Base-by-base conservation (phyloP, 2,888 invertebrate genomes). In the Ctena decussata region DNA sequence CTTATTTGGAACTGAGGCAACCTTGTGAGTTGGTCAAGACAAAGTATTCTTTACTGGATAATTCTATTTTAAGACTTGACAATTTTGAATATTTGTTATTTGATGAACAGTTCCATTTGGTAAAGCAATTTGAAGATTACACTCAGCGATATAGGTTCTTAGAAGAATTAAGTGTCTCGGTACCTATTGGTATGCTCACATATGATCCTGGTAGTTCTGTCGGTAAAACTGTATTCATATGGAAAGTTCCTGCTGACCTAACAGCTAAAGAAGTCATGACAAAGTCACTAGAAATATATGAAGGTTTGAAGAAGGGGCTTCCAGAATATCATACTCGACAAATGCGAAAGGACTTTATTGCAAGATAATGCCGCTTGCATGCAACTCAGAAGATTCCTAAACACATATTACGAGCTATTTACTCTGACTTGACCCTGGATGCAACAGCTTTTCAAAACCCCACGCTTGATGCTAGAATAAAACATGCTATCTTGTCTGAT, bases 271-370 rank as follows among this genome's bases (percentile, higher is more conserved):
- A 83, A 65, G 49, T 83, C 37, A 77, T 80, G 27, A 77, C 39
- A 30, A 21, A 41, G n/a, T 44, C 71, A 65, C 21, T 53, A n/a
- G 32, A 24, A 32, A 71, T 81, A 8, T 32, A 80, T 74, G 65
- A 85, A 75, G 73, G 35, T 39, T 15, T 85, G 21, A 74, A 77
- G 65, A 35, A 39, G 15, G 30, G 60, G 3, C 70, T 85, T 18
- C 79, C 60, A 15, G 85, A 88, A 37, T 85, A 76, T 44, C 85
- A 85, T 60, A 88, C 88, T 46, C 57, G 85, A 24, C 44, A 72
- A 69, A 85, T 88, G 84, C 53, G 74, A 44, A 76, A 49, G 71
- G 81, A 85, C 15, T 87, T 87, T 49, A 46, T 37, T 1, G 5
- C 35, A 24, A 35, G 70, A 8, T 70, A 70, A 6, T 70, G 39